Base-by-base conservation (phyloP, 2,888 invertebrate species). In the Cataglyphis altisquamis region DNA sequence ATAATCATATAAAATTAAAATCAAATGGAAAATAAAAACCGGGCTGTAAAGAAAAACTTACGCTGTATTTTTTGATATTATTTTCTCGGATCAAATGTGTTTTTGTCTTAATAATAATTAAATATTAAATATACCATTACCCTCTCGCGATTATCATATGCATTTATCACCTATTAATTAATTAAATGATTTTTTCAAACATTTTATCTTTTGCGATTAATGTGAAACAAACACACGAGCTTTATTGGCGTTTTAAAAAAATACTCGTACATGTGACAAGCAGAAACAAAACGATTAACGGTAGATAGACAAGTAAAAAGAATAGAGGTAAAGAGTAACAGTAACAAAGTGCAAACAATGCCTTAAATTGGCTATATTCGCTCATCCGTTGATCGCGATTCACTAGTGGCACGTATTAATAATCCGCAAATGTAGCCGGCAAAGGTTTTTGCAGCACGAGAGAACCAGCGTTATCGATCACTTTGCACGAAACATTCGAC, bases 321-420 rank as follows among this genome's bases (percentile, higher is more conserved):
- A 60, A 70, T 39, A 60, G 21, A 67, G 9, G 21, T 48, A 63
- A 25, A 77, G n/a, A 88, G 68, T 87, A 82, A 82, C 82, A 78
- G 81, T 78, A 66, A 85, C 74, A 80, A 62, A 74, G 83, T 29
- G 84, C 83, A 83, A 88, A 88, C 84, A 89, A 89, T 86, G 86
- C 81, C 80, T 89, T 84, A 83, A 89, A 89, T 89, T 88, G 89
- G 82, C 86, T 84, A 86, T 84, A 83, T 83, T 82, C 84, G 89
- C 82, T 88, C 86, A 86, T 84, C 86, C 86, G 84, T 88, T 89
- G 87, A 89, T 85, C 84, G 84, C 85, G 84, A 88, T 87, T 88
- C 87, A 84, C 60, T 62, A 84, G 72, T 73, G 64, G 75, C 52
- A 41, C 84, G 63, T 83, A 75, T 67, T 81, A 82, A 85, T 82